These are phyloP conservation scores for Folsomia candida DNA, from an alignment of 2,888 invertebrate species.

Conservation along the genomic window DNA sequence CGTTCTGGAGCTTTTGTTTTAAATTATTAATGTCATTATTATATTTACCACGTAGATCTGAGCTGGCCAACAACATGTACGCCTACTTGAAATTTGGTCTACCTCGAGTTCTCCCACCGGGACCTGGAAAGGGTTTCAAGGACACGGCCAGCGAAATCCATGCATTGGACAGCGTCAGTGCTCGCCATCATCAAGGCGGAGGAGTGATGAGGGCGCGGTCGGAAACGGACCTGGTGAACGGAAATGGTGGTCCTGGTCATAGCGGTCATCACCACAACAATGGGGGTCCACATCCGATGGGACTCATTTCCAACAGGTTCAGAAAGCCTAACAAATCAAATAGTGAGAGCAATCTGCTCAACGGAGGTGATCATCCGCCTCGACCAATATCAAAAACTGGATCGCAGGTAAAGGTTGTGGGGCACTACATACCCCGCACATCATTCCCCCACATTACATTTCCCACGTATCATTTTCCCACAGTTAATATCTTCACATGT, in stretches of 20 bases:
- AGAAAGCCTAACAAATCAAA: constrained; percentile 30
- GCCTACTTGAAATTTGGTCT: constrained; percentile 91
- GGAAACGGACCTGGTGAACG: constrained; percentile 51
- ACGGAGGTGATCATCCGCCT: constrained; percentile 47
- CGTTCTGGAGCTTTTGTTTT: neutral
- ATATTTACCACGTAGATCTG: too few relatives aligned
- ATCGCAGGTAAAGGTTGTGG: constrained; percentile 60
- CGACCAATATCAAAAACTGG: constrained; percentile 66
- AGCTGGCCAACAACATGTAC: constrained; percentile 86
- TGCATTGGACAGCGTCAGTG: constrained; percentile 55
- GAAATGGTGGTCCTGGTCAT: constrained; percentile 15
- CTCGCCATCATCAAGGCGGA: constrained; percentile 61
- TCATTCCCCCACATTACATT: too few relatives aligned
- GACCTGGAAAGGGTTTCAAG: constrained; percentile 54
- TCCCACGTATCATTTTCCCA: too few relatives aligned
- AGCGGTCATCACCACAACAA: neutral
- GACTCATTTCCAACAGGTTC: constrained; percentile 44
- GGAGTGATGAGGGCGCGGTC: constrained; percentile 46
- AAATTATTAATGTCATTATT: too few relatives aligned
- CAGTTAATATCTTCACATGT: too few relatives aligned
- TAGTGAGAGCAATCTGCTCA: constrained; percentile 80
- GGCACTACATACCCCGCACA: too few relatives aligned
- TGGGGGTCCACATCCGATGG: constrained; percentile 11
- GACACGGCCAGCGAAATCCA: constrained; percentile 13
- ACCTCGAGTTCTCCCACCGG: constrained; percentile 83